A percentile compares a stretch with the other conserved stretches of the same genome.
These are phyloP conservation scores for Magallana ariakensis DNA, from an alignment of 1,140 invertebrate genomes.

Conservation along the genomic window DNA sequence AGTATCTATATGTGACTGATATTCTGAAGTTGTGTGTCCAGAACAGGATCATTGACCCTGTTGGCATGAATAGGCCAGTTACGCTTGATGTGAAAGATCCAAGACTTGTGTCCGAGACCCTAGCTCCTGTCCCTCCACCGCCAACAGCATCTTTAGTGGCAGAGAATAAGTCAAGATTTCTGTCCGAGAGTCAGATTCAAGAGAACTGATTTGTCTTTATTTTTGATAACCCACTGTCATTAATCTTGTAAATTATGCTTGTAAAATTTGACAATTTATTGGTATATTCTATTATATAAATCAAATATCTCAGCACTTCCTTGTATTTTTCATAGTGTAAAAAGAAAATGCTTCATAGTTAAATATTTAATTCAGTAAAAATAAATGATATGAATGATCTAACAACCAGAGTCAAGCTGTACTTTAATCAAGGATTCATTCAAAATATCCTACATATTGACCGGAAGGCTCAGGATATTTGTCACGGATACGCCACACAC, in stretches of 20 bases:
- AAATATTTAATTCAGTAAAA: no score
- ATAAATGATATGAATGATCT: no score
- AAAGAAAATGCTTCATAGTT: neutral
- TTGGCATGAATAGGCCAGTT: no score
- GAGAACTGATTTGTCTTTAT: no score
- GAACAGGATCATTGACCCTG: neutral
- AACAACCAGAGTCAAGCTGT: no score
- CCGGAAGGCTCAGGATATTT: constrained; percentile 53
- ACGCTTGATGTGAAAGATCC: neutral
- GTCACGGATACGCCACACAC: constrained; percentile 51
- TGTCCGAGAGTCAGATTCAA: neutral
- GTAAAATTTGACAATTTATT: neutral
- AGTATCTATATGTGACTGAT: constrained; percentile 13
- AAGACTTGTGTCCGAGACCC: neutral
- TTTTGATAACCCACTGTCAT: no score
- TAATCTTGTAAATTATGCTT: neutral
- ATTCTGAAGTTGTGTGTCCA: neutral
- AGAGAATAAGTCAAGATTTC: neutral
- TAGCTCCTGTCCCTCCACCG: neutral
- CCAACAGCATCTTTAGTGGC: neutral
- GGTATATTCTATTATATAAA: neutral
- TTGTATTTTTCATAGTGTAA: neutral
- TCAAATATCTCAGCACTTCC: neutral
- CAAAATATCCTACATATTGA: constrained; percentile 52
- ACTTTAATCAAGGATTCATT: no score